Evolutionary conservation across 2,113 vertebrate species (phyloP).

Genomic region (Rhinoderma darwinii): DNA sequence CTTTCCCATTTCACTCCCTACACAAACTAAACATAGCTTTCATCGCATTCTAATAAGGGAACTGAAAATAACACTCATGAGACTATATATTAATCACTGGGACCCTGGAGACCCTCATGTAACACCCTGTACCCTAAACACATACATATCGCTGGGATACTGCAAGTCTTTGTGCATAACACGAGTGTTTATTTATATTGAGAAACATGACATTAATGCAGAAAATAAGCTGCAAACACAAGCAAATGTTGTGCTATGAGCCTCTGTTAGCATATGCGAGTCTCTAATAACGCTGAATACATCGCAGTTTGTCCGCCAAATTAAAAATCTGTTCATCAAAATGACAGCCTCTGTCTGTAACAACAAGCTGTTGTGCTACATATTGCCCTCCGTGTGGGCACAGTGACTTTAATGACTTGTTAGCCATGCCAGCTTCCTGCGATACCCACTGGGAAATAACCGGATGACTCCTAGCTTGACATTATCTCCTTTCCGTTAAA

Average conservation of each 20-base stretch:
- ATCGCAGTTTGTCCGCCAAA: slow-evolving; percentile 34
- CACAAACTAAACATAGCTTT: too few relatives aligned
- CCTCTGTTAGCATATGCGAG: slow-evolving; percentile 21
- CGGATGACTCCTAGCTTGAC: slow-evolving; percentile 6
- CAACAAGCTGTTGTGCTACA: slow-evolving; percentile 37
- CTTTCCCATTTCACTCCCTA: too few relatives aligned
- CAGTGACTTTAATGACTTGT: slow-evolving; percentile 28
- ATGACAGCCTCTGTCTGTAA: slow-evolving; percentile 23
- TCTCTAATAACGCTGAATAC: slow-evolving; percentile 13
- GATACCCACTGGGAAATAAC: slow-evolving; percentile 7
- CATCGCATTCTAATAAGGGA: neutral
- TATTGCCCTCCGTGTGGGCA: neutral
- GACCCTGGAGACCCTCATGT: too few relatives aligned
- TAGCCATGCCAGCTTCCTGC: slow-evolving; percentile 26
- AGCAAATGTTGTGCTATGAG: slow-evolving; percentile 35
- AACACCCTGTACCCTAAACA: neutral
- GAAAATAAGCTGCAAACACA: neutral
- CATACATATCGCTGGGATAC: neutral
- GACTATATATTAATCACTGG: neutral
- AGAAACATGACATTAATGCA: neutral
- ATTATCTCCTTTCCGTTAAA: slow-evolving; percentile 20
- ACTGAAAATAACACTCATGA: neutral
- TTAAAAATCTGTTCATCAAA: slow-evolving; percentile 41
- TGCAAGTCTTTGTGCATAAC: neutral
- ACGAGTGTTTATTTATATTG: neutral